Conservation (phyloP, 2,113 vertebrate genomes). For the Alligator sinensis region DNA sequence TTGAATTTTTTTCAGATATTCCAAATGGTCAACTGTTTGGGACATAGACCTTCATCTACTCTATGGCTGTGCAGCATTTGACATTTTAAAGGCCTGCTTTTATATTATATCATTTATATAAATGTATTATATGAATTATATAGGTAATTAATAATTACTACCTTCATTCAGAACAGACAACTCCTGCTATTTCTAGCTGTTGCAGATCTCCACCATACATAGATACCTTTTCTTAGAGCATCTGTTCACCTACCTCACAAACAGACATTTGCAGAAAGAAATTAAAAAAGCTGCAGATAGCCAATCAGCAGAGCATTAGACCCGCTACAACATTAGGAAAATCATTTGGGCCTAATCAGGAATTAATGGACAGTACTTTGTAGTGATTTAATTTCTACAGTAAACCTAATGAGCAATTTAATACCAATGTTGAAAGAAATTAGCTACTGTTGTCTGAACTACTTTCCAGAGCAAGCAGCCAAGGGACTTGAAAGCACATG, state of each 20-base stretch:
- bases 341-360: constrained; percentile 51
- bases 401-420: constrained; percentile 75
- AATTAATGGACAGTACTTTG: constrained; percentile 65
- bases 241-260: neutral
- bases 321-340: neutral
- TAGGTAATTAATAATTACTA: neutral
- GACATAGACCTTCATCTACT: neutral
- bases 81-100: neutral
- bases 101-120: neutral
- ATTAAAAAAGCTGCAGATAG: neutral
- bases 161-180: neutral
- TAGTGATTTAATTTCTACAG: constrained; percentile 70
- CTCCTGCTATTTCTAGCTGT: neutral
- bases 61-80: neutral
- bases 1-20: neutral
- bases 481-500: neutral
- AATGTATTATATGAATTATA: no score
- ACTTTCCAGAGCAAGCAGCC: constrained; percentile 43
- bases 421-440: constrained; percentile 64
- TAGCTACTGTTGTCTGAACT: constrained; percentile 54
- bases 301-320: neutral
- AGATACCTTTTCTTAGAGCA: neutral
- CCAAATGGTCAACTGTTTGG: neutral
- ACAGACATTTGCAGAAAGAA: neutral
- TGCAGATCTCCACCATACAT: neutral